Percentiles rank a stretch among this genome's conserved stretches.
phyloP scores from a whole-genome alignment of 2,113 vertebrate genomes.

The Haemorhous mexicanus region DNA sequence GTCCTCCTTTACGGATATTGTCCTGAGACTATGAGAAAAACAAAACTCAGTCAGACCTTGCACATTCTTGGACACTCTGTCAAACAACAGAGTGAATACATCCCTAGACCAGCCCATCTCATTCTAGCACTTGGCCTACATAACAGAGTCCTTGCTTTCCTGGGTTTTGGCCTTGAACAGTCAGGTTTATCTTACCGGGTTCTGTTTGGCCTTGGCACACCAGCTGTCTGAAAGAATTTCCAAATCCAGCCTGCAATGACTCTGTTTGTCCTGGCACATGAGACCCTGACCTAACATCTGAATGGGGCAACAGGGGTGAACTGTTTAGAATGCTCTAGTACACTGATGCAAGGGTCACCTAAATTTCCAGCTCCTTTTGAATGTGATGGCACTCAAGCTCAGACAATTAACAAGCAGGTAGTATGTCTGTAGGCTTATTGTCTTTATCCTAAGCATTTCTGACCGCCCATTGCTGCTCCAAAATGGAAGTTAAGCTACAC shows the following conservation, averaged over 20 bases:
- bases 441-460: neutral
- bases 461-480: neutral
- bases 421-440: neutral
- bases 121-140: neutral
- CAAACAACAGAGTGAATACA: neutral
- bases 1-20: neutral
- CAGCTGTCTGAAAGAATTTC: constrained; percentile 33
- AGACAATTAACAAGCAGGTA: neutral
- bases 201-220: constrained; percentile 20
- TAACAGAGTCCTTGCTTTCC: neutral
- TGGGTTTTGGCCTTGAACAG: neutral
- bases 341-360: neutral
- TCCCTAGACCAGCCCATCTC: neutral
- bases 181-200: neutral
- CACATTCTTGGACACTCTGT: neutral
- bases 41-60: neutral
- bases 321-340: neutral
- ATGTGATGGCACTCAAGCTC: neutral
- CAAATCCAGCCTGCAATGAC: constrained; percentile 26
- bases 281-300: neutral
- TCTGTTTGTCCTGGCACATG: constrained; percentile 51
- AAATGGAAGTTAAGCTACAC: neutral
- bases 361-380: constrained; percentile 22
- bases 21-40: neutral
- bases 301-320: neutral